A percentile compares a stretch with the other conserved stretches of the same genome.
These are phyloP conservation scores for Nilaparvata lugens DNA, from an alignment of 1,140 invertebrate genomes.

Conservation along the genomic window DNA sequence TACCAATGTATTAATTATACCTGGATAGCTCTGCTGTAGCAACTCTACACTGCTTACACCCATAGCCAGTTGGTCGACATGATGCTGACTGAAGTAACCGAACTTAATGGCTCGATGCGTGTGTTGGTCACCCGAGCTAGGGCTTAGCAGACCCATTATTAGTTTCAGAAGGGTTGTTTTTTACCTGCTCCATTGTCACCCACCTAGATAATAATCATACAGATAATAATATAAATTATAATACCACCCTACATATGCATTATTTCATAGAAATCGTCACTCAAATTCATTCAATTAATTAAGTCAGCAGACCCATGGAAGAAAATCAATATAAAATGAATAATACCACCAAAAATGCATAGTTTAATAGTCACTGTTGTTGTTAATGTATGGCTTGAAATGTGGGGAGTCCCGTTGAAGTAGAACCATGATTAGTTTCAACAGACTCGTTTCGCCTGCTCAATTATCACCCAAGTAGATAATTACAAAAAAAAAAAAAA, in stretches of 20 bases:
- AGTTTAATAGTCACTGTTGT: no score
- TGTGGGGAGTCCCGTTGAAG: no score
- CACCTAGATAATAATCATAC: constrained; percentile 40
- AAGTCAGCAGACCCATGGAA: neutral
- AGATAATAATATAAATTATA: constrained; percentile 7
- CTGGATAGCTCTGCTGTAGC: constrained; percentile 74
- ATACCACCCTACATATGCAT: constrained; percentile 20
- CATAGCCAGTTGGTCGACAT: constrained; percentile 96
- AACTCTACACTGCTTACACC: constrained; percentile 84
- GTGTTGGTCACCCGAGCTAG: constrained; percentile 71
- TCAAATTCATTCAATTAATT: neutral
- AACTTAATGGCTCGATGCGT: constrained; percentile 88
- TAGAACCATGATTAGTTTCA: no score
- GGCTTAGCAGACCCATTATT: constrained; percentile 80
- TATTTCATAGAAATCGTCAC: neutral
- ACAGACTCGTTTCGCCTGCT: no score
- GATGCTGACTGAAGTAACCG: constrained; percentile 99
- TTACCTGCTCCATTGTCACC: constrained; percentile 93
- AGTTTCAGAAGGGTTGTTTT: constrained; percentile 96
- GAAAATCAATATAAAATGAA: no score
- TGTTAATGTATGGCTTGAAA: no score
- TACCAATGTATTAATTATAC: no score
- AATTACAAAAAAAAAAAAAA: no score
- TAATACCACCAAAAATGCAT: no score
- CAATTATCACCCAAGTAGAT: no score